Base-by-base conservation (phyloP, 2,888 invertebrate genomes). In the Germaria angustata region DNA sequence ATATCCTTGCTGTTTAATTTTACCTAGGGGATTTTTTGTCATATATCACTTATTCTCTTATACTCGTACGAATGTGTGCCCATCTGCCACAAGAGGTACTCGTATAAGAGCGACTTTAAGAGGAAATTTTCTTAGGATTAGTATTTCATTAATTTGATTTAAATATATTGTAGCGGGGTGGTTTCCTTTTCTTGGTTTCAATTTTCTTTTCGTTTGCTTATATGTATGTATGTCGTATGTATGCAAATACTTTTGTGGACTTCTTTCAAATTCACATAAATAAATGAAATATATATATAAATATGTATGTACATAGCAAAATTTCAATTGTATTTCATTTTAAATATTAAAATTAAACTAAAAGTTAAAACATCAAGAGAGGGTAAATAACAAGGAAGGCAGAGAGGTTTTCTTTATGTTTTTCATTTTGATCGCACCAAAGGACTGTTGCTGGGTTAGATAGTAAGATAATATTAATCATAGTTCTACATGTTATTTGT, bases 241-340 rank as follows among this genome's bases (percentile, higher is more conserved):
- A n/a, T n/a, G n/a, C n/a, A n/a, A n/a, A n/a, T n/a, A 28, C 20
- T 46, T 63, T 36, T 55, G 44, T 46, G 11, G 49, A 20, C 68
- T 49, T 55, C 55, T 41, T 49, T 57, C 44, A 75, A 66, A 61
- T 82, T 79, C 65, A 71, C 55, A 61, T 65, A 81, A 81, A 78
- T 77, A 78, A 81, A 77, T 81, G 63, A 71, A 65, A 69, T 81
- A 78, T n/a, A n/a, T n/a, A n/a, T n/a, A n/a, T n/a, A n/a, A n/a
- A n/a, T n/a, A n/a, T n/a, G n/a, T n/a, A n/a, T 78, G 39, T 81
- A 75, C 73, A 81, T 55, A 78, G 75, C 63, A 75, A 44, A 77
- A 63, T 81, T 69, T 55, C 32, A 73, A 49, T 11, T 55, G 53
- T 39, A 69, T 78, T 73, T 66, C 55, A 82, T 71, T 79, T 82